These are phyloP conservation scores for Coracopsis vasa DNA, from an alignment of 2,113 vertebrate species.

Conservation along the genomic window DNA sequence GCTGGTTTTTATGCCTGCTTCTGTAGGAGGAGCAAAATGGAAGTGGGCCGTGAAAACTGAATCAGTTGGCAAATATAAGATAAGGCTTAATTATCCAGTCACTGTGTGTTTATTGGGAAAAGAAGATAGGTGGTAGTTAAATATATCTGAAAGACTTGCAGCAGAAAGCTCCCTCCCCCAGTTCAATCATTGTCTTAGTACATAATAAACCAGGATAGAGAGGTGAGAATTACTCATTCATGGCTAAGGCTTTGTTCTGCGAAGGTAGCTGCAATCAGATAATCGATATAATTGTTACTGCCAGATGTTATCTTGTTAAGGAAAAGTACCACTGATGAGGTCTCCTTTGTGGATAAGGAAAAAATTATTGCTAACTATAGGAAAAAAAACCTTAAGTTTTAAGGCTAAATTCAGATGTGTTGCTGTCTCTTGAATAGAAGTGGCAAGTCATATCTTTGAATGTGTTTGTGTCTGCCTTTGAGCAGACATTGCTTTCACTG, in stretches of 20 bases:
- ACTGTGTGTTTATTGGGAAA: not conserved
- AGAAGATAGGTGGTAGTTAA: not conserved
- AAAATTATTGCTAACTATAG: not conserved
- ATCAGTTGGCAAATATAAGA: not conserved
- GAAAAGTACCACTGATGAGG: not conserved
- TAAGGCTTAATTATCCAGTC: not conserved
- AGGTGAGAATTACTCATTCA: not conserved
- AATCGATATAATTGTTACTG: slow-evolving; percentile 23
- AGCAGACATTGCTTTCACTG: not conserved
- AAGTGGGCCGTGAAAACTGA: not conserved
- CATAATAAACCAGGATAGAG: not conserved
- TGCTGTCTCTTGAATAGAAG: not conserved
- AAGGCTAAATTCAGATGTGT: not conserved
- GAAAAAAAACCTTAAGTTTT: not conserved
- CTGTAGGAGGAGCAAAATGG: not conserved
- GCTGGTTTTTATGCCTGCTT: not conserved
- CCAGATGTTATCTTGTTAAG: not conserved
- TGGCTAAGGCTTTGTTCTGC: not conserved
- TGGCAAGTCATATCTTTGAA: not conserved
- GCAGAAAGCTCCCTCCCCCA: not conserved
- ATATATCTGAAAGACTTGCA: not conserved
- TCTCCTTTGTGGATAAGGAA: not conserved
- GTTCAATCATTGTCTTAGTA: not conserved
- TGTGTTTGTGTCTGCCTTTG: not conserved
- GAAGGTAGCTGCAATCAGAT: slow-evolving; percentile 2